Conservation (phyloP, 2,888 invertebrate species). For the Periphyllus acericola region DNA sequence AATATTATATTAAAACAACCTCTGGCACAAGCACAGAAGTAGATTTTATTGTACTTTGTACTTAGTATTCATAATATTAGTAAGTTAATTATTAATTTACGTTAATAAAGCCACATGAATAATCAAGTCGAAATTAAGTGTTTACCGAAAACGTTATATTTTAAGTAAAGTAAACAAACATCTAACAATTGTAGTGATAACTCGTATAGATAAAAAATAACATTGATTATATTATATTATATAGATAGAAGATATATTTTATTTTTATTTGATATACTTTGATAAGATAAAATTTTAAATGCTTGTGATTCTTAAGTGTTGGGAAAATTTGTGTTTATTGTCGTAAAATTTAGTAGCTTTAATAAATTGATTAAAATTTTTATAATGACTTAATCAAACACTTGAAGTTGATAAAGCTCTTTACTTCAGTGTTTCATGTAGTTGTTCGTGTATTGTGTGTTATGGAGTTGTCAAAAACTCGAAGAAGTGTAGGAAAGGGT, state of each 20-base stretch:
- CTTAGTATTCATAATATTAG: no score
- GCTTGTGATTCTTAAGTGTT: neutral
- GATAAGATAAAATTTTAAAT: constrained; percentile 30
- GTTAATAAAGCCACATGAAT: no score
- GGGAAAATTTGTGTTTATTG: neutral
- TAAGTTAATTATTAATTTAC: no score
- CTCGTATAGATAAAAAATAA: neutral
- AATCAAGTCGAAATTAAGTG: no score
- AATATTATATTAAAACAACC: no score
- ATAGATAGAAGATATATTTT: neutral
- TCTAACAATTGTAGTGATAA: neutral
- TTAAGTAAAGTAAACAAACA: no score
- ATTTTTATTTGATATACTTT: neutral
- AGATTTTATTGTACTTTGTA: no score
- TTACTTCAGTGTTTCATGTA: neutral
- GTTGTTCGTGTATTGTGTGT: neutral
- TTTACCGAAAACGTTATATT: no score
- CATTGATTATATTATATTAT: neutral
- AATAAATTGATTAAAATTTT: neutral
- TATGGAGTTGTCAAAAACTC: constrained; percentile 52
- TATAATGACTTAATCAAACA: neutral
- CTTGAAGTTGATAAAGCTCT: neutral
- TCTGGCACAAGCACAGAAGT: no score
- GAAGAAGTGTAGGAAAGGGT: constrained; percentile 50
- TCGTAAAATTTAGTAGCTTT: neutral